Conservation (phyloP, 2,888 invertebrate genomes). For the Tetragnatha montana region DNA sequence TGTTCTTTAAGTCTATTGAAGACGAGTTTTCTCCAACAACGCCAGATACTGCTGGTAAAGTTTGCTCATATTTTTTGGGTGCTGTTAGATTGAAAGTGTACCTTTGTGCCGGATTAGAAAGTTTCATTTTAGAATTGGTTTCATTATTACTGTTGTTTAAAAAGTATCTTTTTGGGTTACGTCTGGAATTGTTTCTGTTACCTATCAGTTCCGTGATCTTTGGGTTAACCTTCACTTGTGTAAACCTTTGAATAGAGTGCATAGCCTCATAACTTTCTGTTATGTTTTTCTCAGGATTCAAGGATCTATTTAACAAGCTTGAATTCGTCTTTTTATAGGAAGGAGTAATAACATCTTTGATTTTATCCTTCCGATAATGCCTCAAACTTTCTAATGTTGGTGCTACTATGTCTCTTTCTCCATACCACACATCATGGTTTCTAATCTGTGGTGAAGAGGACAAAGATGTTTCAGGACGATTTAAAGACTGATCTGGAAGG, state of each 20-base stretch:
- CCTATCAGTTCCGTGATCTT: not conserved
- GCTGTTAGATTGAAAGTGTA: not conserved
- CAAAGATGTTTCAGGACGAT: not conserved
- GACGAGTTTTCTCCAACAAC: not conserved
- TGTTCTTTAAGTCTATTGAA: not conserved
- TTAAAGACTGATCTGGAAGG: not conserved
- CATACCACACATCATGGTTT: not conserved
- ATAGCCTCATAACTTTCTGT: conserved; percentile 26
- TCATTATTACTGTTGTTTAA: not conserved
- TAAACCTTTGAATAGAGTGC: not conserved
- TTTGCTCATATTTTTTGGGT: not conserved
- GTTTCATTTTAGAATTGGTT: not conserved
- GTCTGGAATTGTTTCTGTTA: not conserved
- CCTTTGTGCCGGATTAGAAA: not conserved
- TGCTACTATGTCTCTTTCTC: not conserved
- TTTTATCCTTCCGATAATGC: not conserved
- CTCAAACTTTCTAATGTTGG: not conserved
- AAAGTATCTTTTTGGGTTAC: not conserved
- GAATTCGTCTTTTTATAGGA: not conserved
- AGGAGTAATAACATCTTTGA: not conserved
- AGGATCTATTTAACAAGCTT: not conserved
- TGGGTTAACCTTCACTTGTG: not conserved
- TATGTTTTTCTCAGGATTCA: conserved; percentile 14
- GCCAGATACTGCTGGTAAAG: not conserved
- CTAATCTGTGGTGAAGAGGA: not conserved